Percentiles rank a stretch among this genome's conserved stretches.
Conservation (phyloP, 2,797 vertebrate genomes). For the Monodelphis domestica region DNA sequence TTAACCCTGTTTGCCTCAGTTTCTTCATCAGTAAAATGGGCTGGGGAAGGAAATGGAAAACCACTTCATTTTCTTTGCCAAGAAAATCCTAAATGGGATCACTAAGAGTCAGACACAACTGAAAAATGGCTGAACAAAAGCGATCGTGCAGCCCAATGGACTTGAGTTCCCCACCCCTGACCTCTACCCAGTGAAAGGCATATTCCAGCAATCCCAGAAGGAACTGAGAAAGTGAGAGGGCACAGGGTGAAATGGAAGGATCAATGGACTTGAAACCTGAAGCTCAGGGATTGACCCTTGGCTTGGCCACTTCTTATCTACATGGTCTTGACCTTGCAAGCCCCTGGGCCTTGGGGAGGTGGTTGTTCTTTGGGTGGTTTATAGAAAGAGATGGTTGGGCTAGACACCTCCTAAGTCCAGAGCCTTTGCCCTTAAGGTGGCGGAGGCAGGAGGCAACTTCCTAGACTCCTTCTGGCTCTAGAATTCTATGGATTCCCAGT, state of each 20-base stretch:
- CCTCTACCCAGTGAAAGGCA: neutral
- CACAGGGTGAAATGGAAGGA: rapidly evolving
- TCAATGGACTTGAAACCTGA: neutral
- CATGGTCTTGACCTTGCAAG: neutral
- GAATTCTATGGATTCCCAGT: neutral
- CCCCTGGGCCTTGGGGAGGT: neutral
- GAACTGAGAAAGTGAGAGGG: neutral
- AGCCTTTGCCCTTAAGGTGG: neutral
- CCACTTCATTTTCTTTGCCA: no score
- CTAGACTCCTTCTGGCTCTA: neutral
- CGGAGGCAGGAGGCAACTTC: no score
- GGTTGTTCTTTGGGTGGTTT: neutral
- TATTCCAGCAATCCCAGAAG: neutral
- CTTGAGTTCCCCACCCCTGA: neutral
- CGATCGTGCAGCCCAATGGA: neutral
- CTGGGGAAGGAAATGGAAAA: no score
- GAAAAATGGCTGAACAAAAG: no score
- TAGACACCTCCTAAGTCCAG: neutral
- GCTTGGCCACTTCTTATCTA: neutral
- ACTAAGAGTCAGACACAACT: no score
- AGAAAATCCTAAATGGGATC: no score
- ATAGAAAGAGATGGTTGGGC: neutral
- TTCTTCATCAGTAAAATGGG: no score
- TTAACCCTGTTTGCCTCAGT: no score
- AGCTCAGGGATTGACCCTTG: neutral